Evolutionary conservation across 2,888 invertebrate species (phyloP), one percentile per base, ranked within the genome.

Genomic region (Caenorhabditis japonica): DNA sequence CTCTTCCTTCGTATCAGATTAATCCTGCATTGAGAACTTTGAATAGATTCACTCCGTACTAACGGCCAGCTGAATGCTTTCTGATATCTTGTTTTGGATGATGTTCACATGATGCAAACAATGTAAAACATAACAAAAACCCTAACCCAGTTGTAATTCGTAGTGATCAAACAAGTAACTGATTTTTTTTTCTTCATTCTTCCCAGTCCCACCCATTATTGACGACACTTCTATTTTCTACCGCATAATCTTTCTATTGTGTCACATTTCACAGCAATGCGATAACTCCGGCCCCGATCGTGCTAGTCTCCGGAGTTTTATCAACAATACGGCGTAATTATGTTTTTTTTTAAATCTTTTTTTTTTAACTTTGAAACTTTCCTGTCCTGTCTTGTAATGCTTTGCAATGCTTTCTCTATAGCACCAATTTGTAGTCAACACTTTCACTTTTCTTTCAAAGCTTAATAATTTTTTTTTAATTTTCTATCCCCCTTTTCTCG

Each of bases 11-110:
- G 30, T 80, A 78, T 52, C 76, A 66, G 13, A 56, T 75, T n/a
- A 72, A 73, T 13, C 75, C 75, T 23, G 73, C 76, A 33, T 68
- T 73, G 41, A 66, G 82, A 43, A 75, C 77, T 5, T 41, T 82
- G 43, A 81, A 80, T 36, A 74, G 82, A 53, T 82, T 81, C 49
- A 75, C 82, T 23, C 82, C 82, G 4, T 82, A 82, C 58, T 82
- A 69, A 39, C 8, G 10, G 30, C 5, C 7, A 7, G 30, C 3
- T 15, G 15, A 8, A 27, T n/a, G 17, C 2, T 46, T 15, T n/a
- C n/a, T n/a, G 10, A 3, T 17, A 46, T 38, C n/a, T 41, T 3
- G 23, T 36, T 34, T 33, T 21, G 13, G 1, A 13, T 8, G 17
- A 36, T 34, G 36, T 47, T 39, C 56, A 46, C 52, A 52, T 44